Evolutionary conservation across 2,797 vertebrate genomes (phyloP).

Genomic region (Potorous gilbertii): DNA sequence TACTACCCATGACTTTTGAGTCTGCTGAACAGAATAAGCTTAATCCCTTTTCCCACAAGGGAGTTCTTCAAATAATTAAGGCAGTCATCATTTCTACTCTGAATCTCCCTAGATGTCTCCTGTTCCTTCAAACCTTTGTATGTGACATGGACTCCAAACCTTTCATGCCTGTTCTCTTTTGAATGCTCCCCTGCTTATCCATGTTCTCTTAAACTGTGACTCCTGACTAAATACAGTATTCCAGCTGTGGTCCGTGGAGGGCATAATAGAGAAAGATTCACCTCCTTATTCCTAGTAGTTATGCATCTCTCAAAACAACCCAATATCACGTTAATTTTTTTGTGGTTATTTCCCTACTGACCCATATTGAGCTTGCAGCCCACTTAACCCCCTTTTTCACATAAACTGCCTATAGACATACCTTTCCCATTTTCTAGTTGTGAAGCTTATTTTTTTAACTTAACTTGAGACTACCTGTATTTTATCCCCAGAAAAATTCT

Average conservation of each 20-base stretch:
- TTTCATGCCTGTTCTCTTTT: not conserved
- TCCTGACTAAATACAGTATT: not conserved
- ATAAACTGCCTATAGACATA: not conserved
- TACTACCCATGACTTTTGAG: not conserved
- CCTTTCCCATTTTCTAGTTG: not conserved
- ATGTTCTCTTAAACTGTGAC: not conserved
- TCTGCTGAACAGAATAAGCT: not conserved
- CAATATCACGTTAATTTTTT: not conserved
- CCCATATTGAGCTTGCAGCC: not conserved
- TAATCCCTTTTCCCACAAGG: not conserved
- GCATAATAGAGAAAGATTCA: not conserved
- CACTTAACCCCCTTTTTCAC: not conserved
- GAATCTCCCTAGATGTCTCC: not conserved
- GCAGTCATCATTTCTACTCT: not conserved
- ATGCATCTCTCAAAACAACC: not conserved
- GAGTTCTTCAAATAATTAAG: not conserved
- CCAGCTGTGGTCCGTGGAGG: not conserved
- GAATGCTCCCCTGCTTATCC: not conserved
- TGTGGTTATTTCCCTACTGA: not conserved
- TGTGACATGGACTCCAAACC: not conserved
- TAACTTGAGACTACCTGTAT: not conserved
- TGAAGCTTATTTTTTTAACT: not conserved
- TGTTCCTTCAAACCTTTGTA: not conserved
- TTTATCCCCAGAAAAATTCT: not conserved
- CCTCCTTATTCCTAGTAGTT: not conserved